phyloP scores from a whole-genome alignment of 2,113 vertebrate genomes.

The Cygnus atratus region DNA sequence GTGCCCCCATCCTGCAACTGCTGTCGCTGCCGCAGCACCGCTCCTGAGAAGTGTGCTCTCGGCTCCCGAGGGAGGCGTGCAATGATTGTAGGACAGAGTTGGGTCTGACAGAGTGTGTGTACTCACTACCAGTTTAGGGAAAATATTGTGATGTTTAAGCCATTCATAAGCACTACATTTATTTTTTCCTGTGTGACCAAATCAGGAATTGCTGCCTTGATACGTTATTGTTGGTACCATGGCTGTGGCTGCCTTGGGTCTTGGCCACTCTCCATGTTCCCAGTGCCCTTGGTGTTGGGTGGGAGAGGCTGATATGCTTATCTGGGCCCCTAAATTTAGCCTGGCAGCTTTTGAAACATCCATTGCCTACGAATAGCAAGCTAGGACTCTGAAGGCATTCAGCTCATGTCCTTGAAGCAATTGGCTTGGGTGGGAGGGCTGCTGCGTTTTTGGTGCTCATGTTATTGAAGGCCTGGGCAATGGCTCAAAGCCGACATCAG shows the following conservation, averaged over 20 bases:
- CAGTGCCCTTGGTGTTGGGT: constrained; percentile 14
- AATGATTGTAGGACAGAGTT: not conserved
- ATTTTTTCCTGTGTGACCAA: not conserved
- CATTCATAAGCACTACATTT: not conserved
- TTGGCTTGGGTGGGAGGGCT: not conserved
- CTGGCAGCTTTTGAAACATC: not conserved
- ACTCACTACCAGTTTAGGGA: fast-evolving
- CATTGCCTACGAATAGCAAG: not conserved
- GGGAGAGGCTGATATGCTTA: not conserved
- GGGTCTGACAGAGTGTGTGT: not conserved
- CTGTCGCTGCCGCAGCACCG: fast-evolving
- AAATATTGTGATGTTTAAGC: not conserved
- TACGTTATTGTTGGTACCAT: not conserved
- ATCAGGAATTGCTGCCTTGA: not conserved
- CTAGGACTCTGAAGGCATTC: not conserved
- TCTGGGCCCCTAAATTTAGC: constrained; percentile 50
- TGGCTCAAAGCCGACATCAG: not conserved
- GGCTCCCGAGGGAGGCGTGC: not conserved
- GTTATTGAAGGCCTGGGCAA: not conserved
- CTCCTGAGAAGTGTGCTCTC: not conserved
- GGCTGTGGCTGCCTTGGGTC: not conserved
- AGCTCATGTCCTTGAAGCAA: not conserved
- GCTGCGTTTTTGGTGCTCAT: not conserved
- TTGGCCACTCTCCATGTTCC: not conserved
- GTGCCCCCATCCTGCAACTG: not conserved